phyloP scores from a whole-genome alignment of 2,797 vertebrate species.

The Galagoides demidoff region DNA sequence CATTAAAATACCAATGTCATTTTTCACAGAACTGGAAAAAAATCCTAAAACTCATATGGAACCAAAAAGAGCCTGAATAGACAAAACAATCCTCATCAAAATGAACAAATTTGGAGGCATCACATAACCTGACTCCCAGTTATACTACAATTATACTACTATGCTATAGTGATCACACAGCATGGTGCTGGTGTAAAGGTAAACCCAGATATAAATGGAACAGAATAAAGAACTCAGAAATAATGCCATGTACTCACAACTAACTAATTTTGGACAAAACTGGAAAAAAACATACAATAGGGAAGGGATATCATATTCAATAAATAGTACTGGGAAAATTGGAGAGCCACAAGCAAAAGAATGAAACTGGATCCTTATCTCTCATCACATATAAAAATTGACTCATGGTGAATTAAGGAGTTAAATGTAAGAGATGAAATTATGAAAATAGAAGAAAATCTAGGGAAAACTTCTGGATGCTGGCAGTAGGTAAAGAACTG shows the following conservation, averaged over 20 bases:
- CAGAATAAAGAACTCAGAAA: neutral
- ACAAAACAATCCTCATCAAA: no score
- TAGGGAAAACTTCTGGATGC: neutral
- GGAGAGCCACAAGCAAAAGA: neutral
- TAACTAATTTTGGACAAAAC: neutral
- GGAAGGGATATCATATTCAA: neutral
- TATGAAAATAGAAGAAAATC: neutral
- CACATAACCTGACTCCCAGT: neutral
- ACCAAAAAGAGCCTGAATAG: no score
- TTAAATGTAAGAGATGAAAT: neutral
- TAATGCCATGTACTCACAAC: neutral
- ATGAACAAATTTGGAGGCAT: no score
- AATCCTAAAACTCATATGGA: no score
- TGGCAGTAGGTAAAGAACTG: neutral
- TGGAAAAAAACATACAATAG: neutral
- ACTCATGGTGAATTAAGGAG: neutral
- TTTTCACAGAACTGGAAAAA: no score
- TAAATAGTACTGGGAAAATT: neutral
- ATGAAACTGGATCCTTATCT: neutral
- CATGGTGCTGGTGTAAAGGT: neutral
- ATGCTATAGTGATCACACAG: neutral
- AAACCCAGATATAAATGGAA: neutral
- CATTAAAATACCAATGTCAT: no score
- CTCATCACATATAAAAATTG: neutral
- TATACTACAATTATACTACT: neutral